phyloP scores from a whole-genome alignment of 2,113 vertebrate species.

The Seriola dumerili region DNA sequence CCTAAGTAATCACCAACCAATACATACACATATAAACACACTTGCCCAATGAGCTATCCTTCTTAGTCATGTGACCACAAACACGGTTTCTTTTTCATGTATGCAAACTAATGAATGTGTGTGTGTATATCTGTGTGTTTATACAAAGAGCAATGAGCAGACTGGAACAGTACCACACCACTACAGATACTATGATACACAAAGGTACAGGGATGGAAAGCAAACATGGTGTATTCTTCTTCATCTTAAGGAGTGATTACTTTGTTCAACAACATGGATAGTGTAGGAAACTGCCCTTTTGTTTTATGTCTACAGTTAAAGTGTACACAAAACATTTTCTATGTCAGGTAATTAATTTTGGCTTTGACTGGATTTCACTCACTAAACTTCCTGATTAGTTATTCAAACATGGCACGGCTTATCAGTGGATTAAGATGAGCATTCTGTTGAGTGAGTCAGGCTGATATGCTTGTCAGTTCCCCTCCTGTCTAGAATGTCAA shows the following conservation, averaged over 20 bases:
- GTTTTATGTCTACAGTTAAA: constrained; percentile 2
- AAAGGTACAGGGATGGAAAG: background rate
- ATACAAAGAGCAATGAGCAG: background rate
- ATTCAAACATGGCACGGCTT: constrained; percentile 58
- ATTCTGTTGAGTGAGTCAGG: constrained; percentile 54
- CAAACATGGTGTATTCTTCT: background rate
- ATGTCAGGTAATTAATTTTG: constrained; percentile 38
- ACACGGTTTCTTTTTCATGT: constrained; percentile 5
- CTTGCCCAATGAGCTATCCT: constrained; percentile 8
- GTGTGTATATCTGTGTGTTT: background rate
- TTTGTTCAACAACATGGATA: background rate
- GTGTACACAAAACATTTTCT: background rate
- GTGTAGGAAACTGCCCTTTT: background rate
- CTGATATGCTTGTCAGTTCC: constrained; percentile 66
- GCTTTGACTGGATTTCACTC: constrained; percentile 36
- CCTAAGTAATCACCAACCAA: constrained; percentile 16
- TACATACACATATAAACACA: constrained; percentile 8
- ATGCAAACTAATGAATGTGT: background rate
- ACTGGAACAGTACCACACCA: background rate
- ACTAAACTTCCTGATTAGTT: constrained; percentile 55
- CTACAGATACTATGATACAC: too few relatives aligned
- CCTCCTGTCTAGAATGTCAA: constrained; percentile 57
- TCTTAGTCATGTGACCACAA: constrained; percentile 6
- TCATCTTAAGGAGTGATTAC: background rate
- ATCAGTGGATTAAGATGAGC: constrained; percentile 68